These are phyloP conservation scores for Scalopus aquaticus DNA, from an alignment of 2,113 vertebrate species.

Conservation along the genomic window DNA sequence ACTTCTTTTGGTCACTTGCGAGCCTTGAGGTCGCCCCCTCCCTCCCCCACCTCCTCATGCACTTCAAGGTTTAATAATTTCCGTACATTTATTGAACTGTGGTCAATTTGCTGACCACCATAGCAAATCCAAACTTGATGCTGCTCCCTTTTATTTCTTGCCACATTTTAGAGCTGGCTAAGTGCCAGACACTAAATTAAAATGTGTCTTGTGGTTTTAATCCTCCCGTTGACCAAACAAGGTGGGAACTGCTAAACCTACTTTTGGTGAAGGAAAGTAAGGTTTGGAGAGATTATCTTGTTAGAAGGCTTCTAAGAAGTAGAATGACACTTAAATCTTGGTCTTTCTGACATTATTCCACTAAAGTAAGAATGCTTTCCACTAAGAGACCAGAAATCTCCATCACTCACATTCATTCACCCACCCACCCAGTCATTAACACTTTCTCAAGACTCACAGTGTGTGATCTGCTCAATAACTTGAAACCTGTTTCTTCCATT, in stretches of 20 bases:
- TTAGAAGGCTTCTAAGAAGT: neutral
- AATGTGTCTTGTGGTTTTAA: neutral
- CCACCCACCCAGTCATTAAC: neutral
- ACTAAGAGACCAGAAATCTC: neutral
- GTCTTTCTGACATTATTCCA: neutral
- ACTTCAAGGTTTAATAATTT: neutral
- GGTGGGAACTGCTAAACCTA: neutral
- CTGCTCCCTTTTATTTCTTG: neutral
- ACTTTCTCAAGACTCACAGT: neutral
- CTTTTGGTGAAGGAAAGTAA: neutral
- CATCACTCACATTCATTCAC: neutral
- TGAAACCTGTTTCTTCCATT: neutral
- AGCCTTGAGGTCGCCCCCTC: neutral
- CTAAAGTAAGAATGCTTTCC: neutral
- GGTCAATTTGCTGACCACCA: neutral
- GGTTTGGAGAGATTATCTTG: neutral
- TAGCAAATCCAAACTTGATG: neutral
- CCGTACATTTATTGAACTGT: neutral
- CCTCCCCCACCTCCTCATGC: neutral
- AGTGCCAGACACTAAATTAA: neutral
- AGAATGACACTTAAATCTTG: neutral
- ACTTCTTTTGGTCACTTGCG: neutral
- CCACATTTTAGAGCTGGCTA: neutral
- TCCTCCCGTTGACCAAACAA: neutral
- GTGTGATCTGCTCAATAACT: neutral